Percentiles rank a stretch among this genome's conserved stretches.
Evolutionary conservation across 2,888 invertebrate species (phyloP).

Genomic region (Neria commutata): DNA sequence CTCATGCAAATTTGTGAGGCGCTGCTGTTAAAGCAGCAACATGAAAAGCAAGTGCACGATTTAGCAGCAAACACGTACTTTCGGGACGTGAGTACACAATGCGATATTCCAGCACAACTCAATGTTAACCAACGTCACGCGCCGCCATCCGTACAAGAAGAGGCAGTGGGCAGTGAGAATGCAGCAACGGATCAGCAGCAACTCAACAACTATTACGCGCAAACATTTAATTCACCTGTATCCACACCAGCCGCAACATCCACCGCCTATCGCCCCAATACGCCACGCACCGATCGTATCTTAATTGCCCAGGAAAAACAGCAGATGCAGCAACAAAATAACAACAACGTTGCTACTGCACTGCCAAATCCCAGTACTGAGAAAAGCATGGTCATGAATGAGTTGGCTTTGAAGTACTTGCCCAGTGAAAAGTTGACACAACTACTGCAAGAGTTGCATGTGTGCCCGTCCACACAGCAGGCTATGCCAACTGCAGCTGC

Average conservation of each 20-base stretch:
- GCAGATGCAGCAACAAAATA: neutral
- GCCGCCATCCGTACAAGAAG: no score
- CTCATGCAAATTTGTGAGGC: constrained; percentile 39
- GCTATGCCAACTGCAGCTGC: constrained; percentile 10
- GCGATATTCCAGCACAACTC: constrained; percentile 27
- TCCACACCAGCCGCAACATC: constrained; percentile 47
- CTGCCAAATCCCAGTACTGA: constrained; percentile 46
- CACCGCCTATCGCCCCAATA: constrained; percentile 44
- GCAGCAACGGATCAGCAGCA: neutral
- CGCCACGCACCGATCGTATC: constrained; percentile 34
- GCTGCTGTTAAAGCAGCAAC: constrained; percentile 28
- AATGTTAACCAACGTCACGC: no score
- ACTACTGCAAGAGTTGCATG: constrained; percentile 45
- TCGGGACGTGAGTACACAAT: constrained; percentile 37
- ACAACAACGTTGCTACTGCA: constrained; percentile 5
- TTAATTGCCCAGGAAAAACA: neutral
- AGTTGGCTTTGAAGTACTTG: constrained; percentile 55
- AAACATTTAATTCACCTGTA: constrained; percentile 37
- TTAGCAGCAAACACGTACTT: neutral
- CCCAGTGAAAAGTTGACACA: constrained; percentile 52
- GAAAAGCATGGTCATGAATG: constrained; percentile 57
- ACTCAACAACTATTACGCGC: neutral
- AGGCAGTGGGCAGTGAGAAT: constrained; percentile 9
- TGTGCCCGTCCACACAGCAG: constrained; percentile 28
- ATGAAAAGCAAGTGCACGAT: constrained; percentile 15